Conservation (phyloP, 1,140 invertebrate genomes). For the Drosophila pachea region DNA sequence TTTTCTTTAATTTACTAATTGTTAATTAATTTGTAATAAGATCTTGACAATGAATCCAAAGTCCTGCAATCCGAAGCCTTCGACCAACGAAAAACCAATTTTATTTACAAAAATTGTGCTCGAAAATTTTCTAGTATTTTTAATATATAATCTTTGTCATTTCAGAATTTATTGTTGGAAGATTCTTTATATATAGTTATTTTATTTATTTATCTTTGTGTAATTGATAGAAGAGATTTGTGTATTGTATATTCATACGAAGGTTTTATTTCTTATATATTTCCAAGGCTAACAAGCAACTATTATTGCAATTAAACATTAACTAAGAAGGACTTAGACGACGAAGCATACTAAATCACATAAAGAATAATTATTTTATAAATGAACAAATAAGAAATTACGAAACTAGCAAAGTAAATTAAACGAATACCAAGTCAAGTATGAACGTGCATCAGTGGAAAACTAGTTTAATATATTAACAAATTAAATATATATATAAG, state of each 20-base stretch:
- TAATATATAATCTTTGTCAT: constrained; percentile 47
- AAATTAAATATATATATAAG: constrained; percentile 54
- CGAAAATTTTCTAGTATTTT: constrained; percentile 64
- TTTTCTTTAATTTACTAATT: constrained; percentile 55
- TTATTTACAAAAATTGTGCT: constrained; percentile 50
- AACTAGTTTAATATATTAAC: constrained; percentile 71
- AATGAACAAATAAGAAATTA: constrained; percentile 41
- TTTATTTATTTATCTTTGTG: constrained; percentile 44
- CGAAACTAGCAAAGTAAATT: constrained; percentile 71
- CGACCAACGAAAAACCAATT: constrained; percentile 42
- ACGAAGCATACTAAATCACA: constrained; percentile 68
- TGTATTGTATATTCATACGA: constrained; percentile 16
- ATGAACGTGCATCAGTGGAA: constrained; percentile 56
- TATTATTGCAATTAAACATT: constrained; percentile 66
- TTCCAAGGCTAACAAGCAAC: constrained; percentile 22
- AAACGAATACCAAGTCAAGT: constrained; percentile 68
- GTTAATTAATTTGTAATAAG: constrained; percentile 76
- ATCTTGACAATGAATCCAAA: constrained; percentile 61
- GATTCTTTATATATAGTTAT: constrained; percentile 16
- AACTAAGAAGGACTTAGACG: constrained; percentile 72
- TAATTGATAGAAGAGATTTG: constrained; percentile 12
- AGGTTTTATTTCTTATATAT: constrained; percentile 11
- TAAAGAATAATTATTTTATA: constrained; percentile 67
- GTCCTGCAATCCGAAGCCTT: constrained; percentile 19
- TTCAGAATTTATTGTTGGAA: constrained; percentile 26